Base-by-base conservation (phyloP, 2,113 vertebrate species). In the Triplophysa tibetana region DNA sequence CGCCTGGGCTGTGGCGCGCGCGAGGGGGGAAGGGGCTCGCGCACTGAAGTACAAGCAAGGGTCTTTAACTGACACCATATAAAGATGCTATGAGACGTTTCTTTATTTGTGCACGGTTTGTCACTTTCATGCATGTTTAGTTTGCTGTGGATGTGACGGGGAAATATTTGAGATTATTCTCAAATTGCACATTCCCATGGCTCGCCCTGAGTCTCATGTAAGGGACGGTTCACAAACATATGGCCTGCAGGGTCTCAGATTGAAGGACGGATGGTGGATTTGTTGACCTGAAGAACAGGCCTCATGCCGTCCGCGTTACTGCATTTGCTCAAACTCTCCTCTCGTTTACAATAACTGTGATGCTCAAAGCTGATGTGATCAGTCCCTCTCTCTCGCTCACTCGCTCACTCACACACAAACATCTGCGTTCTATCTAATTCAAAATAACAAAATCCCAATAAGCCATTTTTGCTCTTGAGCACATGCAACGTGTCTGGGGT, bases 391-490 rank as follows among this genome's bases (percentile, higher is more conserved):
- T 24, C 24, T 24, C n/a, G 6, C 33, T 38, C 7, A 1, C 24
- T 24, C 24, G 1, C 24, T 38, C 14, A n/a, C 50, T 64, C 33
- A 62, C 65, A 78, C 8, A 72, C 19, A 60, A 43, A 74, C 81
- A 66, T 21, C 38, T 78, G 21, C 48, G 73, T 56, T 65, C 54
- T 43, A 9, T 41, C 33, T 21, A 54, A 66, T 61, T 48, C 60
- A 52, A 62, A 72, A 80, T 75, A 52, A 63, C 19, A 0, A 21
- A 17, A 78, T 82, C 13, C 26, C 50, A 48, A 41, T 67, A 74
- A 82, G 52, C 70, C 45, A 73, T 58, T 78, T 82, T 78, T 78
- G 69, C 52, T 50, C 65, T 50, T 54, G 54, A 73, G 23, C 75
- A 29, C 56, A 17, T 77, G 58, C 50, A 60, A 48, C 38, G 58